Evolutionary conservation across 2,797 vertebrate genomes (phyloP).

Genomic region (Erithacus rubecula): DNA sequence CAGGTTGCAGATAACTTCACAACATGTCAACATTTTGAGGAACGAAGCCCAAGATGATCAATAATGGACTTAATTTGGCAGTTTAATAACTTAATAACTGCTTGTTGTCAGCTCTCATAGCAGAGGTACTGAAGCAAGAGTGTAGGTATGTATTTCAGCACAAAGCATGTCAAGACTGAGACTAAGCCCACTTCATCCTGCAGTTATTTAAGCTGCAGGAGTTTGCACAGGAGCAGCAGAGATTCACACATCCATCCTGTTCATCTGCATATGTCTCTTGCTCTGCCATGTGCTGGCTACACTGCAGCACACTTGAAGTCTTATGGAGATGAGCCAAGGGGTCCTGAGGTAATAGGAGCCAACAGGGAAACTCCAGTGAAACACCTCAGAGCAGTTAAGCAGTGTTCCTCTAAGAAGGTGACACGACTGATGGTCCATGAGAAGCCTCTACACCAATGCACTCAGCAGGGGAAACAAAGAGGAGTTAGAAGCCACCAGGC

Average conservation of each 20-base stretch:
- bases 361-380: background rate
- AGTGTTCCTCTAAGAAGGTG: background rate
- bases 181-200: background rate
- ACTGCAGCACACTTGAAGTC: background rate
- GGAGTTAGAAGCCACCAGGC: background rate
- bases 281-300: background rate
- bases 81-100: background rate
- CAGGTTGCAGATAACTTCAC: background rate
- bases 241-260: background rate
- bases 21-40: background rate
- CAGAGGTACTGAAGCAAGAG: background rate
- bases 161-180: background rate
- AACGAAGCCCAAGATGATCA: background rate
- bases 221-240: background rate
- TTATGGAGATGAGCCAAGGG: accelerated
- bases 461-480: background rate
- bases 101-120: background rate
- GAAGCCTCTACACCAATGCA: background rate
- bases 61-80: background rate
- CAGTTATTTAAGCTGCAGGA: background rate
- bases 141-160: accelerated
- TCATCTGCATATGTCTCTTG: background rate
- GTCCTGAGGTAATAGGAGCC: background rate
- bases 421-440: background rate
- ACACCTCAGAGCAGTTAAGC: background rate